A percentile compares a stretch with the other conserved stretches of the same genome.
Evolutionary conservation across 2,888 invertebrate species (phyloP).

Genomic region (Salticus scenicus): DNA sequence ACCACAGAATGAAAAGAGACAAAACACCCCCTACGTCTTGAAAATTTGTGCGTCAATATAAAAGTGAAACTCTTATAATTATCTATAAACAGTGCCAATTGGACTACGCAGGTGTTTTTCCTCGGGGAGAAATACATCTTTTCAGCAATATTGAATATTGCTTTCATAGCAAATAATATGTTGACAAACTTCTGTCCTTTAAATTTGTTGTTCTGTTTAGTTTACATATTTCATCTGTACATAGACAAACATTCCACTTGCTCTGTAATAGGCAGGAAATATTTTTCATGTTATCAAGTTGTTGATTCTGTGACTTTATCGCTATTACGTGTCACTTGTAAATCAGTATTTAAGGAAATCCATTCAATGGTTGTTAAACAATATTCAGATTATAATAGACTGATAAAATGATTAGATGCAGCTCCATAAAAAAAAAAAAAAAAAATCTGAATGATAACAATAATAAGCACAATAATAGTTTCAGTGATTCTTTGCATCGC

Average conservation of each 20-base stretch:
- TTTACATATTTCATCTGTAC: background rate
- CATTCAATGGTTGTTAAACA: background rate
- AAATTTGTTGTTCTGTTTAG: background rate
- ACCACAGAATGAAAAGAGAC: conserved; percentile 48
- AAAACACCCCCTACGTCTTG: conserved; percentile 30
- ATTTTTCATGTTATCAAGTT: conserved; percentile 3
- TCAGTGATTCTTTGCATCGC: no score
- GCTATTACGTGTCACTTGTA: conserved; percentile 12
- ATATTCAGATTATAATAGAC: no score
- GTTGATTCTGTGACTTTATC: conserved; percentile 20
- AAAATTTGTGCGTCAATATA: background rate
- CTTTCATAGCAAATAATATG: background rate
- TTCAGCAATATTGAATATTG: background rate
- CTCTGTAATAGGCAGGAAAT: background rate
- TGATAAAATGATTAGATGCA: no score
- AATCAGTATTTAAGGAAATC: background rate
- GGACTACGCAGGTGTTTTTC: no score
- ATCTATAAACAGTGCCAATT: conserved; percentile 17
- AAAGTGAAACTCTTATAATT: background rate
- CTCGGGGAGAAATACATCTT: background rate
- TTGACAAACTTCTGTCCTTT: background rate
- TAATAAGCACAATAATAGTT: no score
- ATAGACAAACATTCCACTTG: background rate
- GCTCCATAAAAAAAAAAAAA: no score
- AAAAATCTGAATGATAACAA: no score